Evolutionary conservation across 2,797 vertebrate genomes (phyloP), one percentile per base, ranked within the genome.

Genomic region (Pangasius sanitwongsei): DNA sequence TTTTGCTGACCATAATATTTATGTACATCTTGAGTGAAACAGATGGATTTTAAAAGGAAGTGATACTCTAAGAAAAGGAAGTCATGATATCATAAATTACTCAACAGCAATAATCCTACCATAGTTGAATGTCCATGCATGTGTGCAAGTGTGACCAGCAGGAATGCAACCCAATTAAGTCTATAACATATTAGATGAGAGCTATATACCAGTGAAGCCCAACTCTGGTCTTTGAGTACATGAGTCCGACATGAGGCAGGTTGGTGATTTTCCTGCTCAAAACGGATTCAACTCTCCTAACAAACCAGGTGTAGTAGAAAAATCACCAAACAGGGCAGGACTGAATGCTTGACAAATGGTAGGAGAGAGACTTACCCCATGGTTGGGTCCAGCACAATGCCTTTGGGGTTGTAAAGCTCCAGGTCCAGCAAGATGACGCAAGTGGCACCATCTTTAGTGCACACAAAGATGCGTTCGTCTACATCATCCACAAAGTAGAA

Each of bases 401-500:
- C 98, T 92, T 98, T 99, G 74, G 98, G 98, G 91, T 98, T 98
- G 96, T 98, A 98, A 18, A 99, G 96, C 92, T 99, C 98, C 92
- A 97, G 96, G 94, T 99, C 98, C 92, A 99, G 95, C 94, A 99
- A 94, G 0, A 97, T 99, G 93, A 99, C 98, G 0, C 98, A 99
- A 0, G 98, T 99, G 94, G 96, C 96, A 5, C 98, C 98, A 0
- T 98, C 97, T 92, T 97, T 97, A 94, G 98, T 97, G 95, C 98
- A 99, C 55, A 99, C 98, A 37, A 99, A 99, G 93, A 99, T 97
- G 28, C 98, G 96, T 92, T 99, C 98, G 0, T 98, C 98, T 2
- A 99, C 97, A 91, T 98, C 97, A 88, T 99, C 98, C 93, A 98
- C 98, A 31, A 99, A 99, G 97, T 99, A 99, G 95, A 99, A 98